These are phyloP conservation scores for Ochropacha duplaris DNA, from an alignment of 2,888 invertebrate species.

Conservation along the genomic window DNA sequence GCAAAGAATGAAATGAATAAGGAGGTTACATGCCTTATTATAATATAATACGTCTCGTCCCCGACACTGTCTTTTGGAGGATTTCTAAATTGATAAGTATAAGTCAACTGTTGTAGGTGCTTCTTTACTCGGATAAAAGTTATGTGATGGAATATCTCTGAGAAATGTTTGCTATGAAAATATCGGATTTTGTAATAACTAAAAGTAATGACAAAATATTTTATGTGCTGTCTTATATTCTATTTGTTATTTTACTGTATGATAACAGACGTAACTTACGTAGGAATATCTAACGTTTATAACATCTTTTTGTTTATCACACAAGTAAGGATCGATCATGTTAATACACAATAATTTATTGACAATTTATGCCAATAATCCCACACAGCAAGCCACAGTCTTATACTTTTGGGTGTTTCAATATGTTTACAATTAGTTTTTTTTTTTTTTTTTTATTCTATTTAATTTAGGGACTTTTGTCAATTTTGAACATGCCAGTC, in stretches of 20 bases:
- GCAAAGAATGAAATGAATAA: slow-evolving; percentile 68
- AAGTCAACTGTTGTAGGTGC: slow-evolving; percentile 31
- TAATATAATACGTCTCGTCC: slow-evolving; percentile 45
- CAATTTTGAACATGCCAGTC: no score
- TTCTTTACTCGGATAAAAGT: slow-evolving; percentile 14
- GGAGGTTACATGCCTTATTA: slow-evolving; percentile 54
- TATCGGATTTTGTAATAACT: not conserved
- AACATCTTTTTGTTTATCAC: no score
- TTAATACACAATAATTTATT: no score
- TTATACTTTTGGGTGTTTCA: no score
- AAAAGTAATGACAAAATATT: not conserved
- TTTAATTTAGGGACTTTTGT: no score
- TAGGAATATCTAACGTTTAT: no score
- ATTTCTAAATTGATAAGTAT: slow-evolving; percentile 53
- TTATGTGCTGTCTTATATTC: not conserved
- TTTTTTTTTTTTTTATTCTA: no score
- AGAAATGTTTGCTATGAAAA: not conserved
- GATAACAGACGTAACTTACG: no score
- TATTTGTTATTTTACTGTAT: not conserved
- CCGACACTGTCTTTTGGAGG: slow-evolving; percentile 34
- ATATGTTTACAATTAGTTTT: no score
- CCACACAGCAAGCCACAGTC: no score
- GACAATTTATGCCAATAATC: no score
- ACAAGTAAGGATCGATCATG: no score
- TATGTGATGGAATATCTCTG: not conserved